Base-by-base conservation (phyloP, 2,797 vertebrate species). In the Hafferia zeledoni region DNA sequence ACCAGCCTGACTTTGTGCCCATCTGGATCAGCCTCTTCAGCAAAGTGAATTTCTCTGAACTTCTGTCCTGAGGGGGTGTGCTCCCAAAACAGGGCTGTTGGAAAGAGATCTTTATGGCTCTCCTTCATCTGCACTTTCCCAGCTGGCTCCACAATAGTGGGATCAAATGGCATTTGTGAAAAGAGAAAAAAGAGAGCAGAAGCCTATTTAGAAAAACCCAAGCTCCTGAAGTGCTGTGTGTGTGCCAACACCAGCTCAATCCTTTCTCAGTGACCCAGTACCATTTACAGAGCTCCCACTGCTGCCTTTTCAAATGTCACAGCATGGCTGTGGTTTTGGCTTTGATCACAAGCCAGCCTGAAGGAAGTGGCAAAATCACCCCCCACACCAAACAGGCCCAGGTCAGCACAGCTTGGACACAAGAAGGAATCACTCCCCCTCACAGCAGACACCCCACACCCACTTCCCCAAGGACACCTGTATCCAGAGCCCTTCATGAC, bases 281-380 rank as follows among this genome's bases (percentile, higher is more conserved):
- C 44, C 89, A 82, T 64, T 81, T 77, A n/a, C 61, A 71, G 18
- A 37, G 22, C 46, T 91, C 87, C 57, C 78, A 57, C 55, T 30
- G 1, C 3, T 49, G 64, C 78, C 67, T 76, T 72, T 79, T 59
- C 59, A 75, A 82, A 87, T 59, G 60, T 63, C 63, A 87, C 43
- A 65, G 46, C 5, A 4, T 5, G 33, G 24, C 22, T 69, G 56
- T 44, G 57, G 3, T 71, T 84, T 41, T 1, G 10, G 61, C 33
- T 89, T 57, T 11, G 17, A 64, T 57, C 25, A 39, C 33, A n/a
- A 61, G 23, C 30, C 55, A 44, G n/a, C 31, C 46, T 44, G 15
- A 77, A 71, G 30, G 46, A 49, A 20, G 39, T 0, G 2, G 17
- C 14, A 72, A 86, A 75, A 61, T 22, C 46, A 71, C 27, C 30